Percentiles rank a stretch among this genome's conserved stretches.
phyloP scores from a whole-genome alignment of 2,888 invertebrate species.

The Helobdella robusta region DNA sequence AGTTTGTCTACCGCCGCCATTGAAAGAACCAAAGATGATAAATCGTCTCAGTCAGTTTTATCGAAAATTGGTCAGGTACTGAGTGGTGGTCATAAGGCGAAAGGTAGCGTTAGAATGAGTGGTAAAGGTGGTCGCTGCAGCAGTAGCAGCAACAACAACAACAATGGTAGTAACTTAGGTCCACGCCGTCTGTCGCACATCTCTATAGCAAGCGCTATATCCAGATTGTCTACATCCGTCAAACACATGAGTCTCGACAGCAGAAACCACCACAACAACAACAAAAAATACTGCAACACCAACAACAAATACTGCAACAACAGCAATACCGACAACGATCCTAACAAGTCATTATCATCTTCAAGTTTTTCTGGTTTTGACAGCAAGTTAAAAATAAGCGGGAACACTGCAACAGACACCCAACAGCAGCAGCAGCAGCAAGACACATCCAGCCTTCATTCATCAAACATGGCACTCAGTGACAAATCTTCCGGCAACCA shows the following conservation, averaged over 20 bases:
- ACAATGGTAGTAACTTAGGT: neutral
- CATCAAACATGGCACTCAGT: neutral
- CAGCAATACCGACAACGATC: neutral
- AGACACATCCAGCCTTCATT: neutral
- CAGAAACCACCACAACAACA: neutral
- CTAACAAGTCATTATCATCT: slow-evolving; percentile 4
- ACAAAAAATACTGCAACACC: neutral
- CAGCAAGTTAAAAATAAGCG: neutral
- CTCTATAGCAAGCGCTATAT: neutral
- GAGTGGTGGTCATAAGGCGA: neutral
- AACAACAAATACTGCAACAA: neutral
- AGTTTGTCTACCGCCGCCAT: neutral
- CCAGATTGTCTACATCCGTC: slow-evolving; percentile 1
- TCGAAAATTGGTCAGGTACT: slow-evolving; percentile 1
- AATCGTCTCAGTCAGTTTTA: neutral
- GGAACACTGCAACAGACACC: neutral
- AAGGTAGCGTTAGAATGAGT: neutral
- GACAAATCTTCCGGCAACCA: neutral
- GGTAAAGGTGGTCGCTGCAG: neutral
- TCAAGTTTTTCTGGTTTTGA: slow-evolving; percentile 13
- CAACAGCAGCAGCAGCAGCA: neutral
- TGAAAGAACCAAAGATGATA: too few relatives aligned
- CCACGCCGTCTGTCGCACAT: slow-evolving; percentile 1
- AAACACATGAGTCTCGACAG: neutral
- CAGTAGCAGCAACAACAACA: neutral